Evolutionary conservation across 23 tunicate species (phyloP).

Genomic region (Diplosoma virens): DNA sequence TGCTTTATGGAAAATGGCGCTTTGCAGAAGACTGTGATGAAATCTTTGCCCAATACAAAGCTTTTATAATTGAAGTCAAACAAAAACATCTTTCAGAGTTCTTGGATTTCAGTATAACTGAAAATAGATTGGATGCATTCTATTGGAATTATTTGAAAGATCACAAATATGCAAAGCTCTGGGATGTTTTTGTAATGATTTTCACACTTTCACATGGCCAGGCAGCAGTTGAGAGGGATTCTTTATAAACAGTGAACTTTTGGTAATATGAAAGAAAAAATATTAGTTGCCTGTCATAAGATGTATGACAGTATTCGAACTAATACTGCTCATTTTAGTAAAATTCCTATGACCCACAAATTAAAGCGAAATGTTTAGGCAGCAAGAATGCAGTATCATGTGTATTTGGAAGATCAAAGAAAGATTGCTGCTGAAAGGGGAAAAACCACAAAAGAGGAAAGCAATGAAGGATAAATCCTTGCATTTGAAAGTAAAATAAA

Average conservation of each 20-base stretch:
- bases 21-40: neutral
- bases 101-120: neutral
- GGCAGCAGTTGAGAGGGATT: neutral
- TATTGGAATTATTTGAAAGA: neutral
- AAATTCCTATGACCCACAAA: neutral
- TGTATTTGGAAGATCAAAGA: neutral
- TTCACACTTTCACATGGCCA: neutral
- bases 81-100: neutral
- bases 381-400: neutral
- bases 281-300: neutral
- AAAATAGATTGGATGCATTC: neutral
- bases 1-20: conserved; percentile 7
- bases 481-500: neutral
- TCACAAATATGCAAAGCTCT: neutral
- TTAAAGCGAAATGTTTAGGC: neutral
- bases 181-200: neutral
- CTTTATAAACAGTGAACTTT: neutral
- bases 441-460: neutral
- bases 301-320: neutral
- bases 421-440: neutral
- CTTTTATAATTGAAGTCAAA: conserved; percentile 4
- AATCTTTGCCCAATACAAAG: neutral
- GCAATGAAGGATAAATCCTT: neutral
- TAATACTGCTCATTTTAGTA: neutral
- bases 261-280: neutral